Evolutionary conservation across 2,113 vertebrate species (phyloP).

Genomic region (Clupea harengus): DNA sequence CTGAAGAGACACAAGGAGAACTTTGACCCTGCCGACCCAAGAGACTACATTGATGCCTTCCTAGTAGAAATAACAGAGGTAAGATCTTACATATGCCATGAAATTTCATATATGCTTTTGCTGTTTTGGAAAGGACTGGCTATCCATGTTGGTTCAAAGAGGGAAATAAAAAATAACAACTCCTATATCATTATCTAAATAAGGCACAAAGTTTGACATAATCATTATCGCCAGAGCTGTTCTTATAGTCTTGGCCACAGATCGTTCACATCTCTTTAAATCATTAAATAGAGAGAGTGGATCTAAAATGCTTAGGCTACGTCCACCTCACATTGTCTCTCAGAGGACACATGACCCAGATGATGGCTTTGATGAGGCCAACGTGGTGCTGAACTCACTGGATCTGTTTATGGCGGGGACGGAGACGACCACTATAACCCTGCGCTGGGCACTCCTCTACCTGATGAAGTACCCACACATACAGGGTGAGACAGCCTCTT

Average conservation of each 20-base stretch:
- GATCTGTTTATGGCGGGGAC: slow-evolving; percentile 90
- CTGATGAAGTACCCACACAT: no score
- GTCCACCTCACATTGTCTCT: neutral
- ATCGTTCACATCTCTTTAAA: no score
- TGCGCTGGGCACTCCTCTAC: slow-evolving; percentile 77
- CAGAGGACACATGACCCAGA: slow-evolving; percentile 39
- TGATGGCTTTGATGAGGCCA: slow-evolving; percentile 71
- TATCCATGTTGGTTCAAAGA: no score
- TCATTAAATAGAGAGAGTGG: no score
- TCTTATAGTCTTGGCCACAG: no score
- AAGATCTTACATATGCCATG: neutral
- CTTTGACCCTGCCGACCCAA: slow-evolving; percentile 67
- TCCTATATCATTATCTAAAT: no score
- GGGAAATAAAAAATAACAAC: no score
- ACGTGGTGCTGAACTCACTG: slow-evolving; percentile 78
- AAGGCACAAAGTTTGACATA: no score
- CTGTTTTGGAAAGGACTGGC: no score
- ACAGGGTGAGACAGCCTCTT: no score
- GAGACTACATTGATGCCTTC: slow-evolving; percentile 82
- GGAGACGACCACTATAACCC: slow-evolving; percentile 83
- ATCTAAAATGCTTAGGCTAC: neutral
- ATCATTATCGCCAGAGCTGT: no score
- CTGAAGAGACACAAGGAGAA: slow-evolving; percentile 74
- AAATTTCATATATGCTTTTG: neutral
- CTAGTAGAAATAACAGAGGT: slow-evolving; percentile 78